phyloP scores from a whole-genome alignment of 2,888 invertebrate genomes.

The Lithophane socia region DNA sequence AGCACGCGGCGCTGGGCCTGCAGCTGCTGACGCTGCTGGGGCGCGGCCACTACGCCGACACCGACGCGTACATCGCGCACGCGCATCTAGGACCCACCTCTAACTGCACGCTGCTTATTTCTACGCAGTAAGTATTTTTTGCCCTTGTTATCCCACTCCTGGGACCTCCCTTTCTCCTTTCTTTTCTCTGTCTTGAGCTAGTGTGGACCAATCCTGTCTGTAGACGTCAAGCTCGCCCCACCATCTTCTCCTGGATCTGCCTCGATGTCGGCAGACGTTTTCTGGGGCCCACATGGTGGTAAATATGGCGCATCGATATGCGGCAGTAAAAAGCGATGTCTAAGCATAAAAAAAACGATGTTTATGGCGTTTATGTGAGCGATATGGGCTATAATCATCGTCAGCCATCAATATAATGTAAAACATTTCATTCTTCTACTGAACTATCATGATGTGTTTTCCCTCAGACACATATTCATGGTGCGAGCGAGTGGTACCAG shows the following conservation, averaged over 20 bases:
- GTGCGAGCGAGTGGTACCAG: constrained; percentile 92
- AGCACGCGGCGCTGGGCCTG: constrained; percentile 93
- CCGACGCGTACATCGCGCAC: constrained; percentile 92
- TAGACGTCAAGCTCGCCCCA: too few species aligned
- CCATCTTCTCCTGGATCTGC: too few species aligned
- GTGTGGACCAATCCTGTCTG: too few species aligned
- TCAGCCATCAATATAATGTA: neutral
- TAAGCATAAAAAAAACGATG: too few species aligned
- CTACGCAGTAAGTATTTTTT: constrained; percentile 86
- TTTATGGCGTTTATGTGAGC: neutral
- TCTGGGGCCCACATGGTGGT: too few species aligned
- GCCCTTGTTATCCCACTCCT: too few species aligned
- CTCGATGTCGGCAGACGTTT: too few species aligned
- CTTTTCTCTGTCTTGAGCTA: too few species aligned
- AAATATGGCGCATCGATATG: too few species aligned
- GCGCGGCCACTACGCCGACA: constrained; percentile 92
- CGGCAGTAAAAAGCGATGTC: neutral
- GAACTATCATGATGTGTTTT: neutral
- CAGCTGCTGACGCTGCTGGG: constrained; percentile 91
- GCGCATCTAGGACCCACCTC: constrained; percentile 78
- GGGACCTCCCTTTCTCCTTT: too few species aligned
- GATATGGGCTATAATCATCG: neutral
- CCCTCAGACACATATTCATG: constrained; percentile 92
- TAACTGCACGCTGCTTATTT: constrained; percentile 92
- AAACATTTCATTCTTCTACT: neutral